These are phyloP conservation scores for Galerucella calmariensis DNA, from an alignment of 2,888 invertebrate species.

Conservation along the genomic window DNA sequence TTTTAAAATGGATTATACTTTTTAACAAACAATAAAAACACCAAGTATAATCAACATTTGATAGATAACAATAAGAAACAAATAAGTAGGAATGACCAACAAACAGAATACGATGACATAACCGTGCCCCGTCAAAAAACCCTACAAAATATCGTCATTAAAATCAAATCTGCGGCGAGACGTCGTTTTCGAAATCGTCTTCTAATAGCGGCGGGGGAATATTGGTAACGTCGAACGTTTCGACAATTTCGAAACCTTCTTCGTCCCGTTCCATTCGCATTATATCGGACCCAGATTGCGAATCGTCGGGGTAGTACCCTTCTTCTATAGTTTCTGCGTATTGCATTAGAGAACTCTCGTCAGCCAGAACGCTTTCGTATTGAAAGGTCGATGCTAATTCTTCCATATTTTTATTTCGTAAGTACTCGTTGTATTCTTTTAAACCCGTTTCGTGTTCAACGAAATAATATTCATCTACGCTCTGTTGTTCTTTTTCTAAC, in stretches of 20 bases:
- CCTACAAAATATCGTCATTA: conserved; percentile 56
- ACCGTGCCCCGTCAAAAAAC: conserved; percentile 43
- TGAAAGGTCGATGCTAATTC: conserved; percentile 60
- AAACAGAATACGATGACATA: conserved; percentile 48
- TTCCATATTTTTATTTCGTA: conserved; percentile 59
- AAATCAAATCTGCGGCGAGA: conserved; percentile 62
- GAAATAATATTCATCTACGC: conserved; percentile 62
- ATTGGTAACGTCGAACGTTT: conserved; percentile 79
- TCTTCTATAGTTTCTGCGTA: conserved; percentile 65
- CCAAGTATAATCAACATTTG: conserved; percentile 48
- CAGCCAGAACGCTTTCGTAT: conserved; percentile 55
- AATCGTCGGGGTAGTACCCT: conserved; percentile 74
- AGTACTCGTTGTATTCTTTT: conserved; percentile 60
- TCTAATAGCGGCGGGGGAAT: conserved; percentile 82
- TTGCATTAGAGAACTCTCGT: conserved; percentile 52
- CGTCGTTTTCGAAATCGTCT: conserved; percentile 76
- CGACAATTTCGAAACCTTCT: conserved; percentile 74
- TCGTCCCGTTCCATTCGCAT: conserved; percentile 65
- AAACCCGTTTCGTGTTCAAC: conserved; percentile 57
- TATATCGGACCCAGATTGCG: conserved; percentile 66
- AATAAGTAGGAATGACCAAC: conserved; percentile 42
- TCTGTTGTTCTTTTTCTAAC: conserved; percentile 66
- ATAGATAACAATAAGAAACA: conserved; percentile 46
- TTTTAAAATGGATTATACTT: neutral
- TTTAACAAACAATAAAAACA: conserved; percentile 49